Conservation (phyloP, 2,888 invertebrate genomes). For the Ethmia dodecea region DNA sequence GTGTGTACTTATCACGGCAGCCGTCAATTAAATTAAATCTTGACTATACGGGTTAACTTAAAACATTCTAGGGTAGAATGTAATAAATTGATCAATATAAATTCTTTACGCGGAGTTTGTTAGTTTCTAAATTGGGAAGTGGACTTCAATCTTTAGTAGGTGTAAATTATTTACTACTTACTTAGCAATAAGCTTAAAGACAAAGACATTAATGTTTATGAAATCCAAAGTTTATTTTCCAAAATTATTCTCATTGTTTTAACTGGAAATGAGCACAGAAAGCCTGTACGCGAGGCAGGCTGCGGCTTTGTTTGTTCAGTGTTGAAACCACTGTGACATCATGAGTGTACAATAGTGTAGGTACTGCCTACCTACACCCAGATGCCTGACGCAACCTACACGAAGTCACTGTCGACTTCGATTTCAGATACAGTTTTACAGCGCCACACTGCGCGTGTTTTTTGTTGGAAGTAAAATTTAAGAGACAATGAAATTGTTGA, state of each 20-base stretch:
- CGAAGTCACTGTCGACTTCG: constrained; percentile 14
- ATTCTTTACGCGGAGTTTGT: too few species aligned
- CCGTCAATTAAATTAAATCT: constrained; percentile 57
- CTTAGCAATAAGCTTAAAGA: too few species aligned
- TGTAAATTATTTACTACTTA: too few species aligned
- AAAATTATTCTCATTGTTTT: constrained; percentile 45
- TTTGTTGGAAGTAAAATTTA: constrained; percentile 16
- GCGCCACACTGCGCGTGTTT: constrained; percentile 13
- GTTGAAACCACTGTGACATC: constrained; percentile 63
- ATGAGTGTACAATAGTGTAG: constrained; percentile 21
- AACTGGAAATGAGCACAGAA: constrained; percentile 55
- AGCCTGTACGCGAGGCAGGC: constrained; percentile 34
- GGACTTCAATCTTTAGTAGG: too few species aligned
- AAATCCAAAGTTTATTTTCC: too few species aligned
- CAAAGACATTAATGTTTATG: too few species aligned
- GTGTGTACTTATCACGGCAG: constrained; percentile 29
- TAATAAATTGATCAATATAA: too few species aligned
- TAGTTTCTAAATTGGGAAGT: too few species aligned
- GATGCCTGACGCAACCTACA: constrained; percentile 43
- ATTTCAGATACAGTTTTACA: constrained; percentile 21
- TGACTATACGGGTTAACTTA: constrained; percentile 25
- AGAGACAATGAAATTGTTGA: constrained; percentile 18
- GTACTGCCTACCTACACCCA: constrained; percentile 20
- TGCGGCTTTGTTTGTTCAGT: constrained; percentile 53
- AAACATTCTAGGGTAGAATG: too few species aligned